Conservation (phyloP, 30 jellyfish, hydroid and myxozoan species). For the Hydractinia echinata region DNA sequence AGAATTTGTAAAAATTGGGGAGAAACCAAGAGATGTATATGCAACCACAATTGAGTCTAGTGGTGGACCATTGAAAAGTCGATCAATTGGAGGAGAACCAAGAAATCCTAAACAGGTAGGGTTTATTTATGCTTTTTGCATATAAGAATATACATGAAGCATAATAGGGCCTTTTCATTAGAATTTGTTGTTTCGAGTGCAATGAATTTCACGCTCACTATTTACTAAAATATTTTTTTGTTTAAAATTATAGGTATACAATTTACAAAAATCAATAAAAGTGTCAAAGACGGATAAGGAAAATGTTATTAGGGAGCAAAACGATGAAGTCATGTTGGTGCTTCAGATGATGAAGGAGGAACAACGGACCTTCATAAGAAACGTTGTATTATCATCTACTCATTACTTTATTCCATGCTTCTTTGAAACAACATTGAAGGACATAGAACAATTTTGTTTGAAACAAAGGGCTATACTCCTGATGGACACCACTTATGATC, state of each 20-base stretch:
- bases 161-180: background rate
- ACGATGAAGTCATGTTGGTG: too few relatives aligned
- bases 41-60: background rate
- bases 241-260: too few relatives aligned
- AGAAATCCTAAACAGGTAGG: background rate
- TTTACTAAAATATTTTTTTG: too few relatives aligned
- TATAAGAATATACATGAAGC: background rate
- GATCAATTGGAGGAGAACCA: background rate
- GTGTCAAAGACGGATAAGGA: too few relatives aligned
- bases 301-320: too few relatives aligned
- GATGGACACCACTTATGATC: constrained; percentile 1
- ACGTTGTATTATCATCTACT: background rate
- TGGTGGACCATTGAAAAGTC: constrained; percentile 1
- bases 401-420: constrained; percentile 3
- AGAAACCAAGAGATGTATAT: background rate
- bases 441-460: background rate
- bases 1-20: background rate
- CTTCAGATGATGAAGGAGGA: too few relatives aligned
- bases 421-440: background rate
- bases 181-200: background rate
- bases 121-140: background rate
- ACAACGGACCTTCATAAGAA: too few relatives aligned
- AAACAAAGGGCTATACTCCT: background rate
- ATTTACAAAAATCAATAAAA: too few relatives aligned
- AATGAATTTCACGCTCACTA: too few relatives aligned